phyloP scores from a whole-genome alignment of 2,888 invertebrate genomes.

The Pantelozetes paolii region DNA sequence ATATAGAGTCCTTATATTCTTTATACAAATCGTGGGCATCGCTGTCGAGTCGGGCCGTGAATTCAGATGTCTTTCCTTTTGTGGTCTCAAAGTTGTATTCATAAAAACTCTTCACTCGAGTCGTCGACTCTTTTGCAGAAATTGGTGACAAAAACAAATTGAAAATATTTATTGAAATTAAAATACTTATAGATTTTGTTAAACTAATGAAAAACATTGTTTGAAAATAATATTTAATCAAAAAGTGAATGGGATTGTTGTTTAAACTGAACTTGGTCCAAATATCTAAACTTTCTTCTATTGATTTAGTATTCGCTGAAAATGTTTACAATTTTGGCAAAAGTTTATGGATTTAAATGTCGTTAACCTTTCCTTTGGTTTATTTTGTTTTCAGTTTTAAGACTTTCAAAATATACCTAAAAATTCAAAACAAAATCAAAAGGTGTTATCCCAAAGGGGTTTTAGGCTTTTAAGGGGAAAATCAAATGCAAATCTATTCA shows the following conservation, averaged over 20 bases:
- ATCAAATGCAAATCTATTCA: too few species aligned
- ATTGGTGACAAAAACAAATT: background rate
- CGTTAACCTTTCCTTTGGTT: background rate
- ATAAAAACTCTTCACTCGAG: background rate
- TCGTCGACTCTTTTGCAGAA: background rate
- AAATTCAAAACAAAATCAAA: too few species aligned
- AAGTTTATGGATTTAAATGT: background rate
- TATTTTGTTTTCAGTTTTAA: background rate
- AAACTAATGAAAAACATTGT: background rate
- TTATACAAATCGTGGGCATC: conserved; percentile 20
- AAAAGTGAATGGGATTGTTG: background rate
- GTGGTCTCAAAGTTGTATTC: background rate
- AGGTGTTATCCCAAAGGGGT: too few species aligned
- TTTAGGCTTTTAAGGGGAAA: too few species aligned
- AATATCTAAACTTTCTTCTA: too few species aligned
- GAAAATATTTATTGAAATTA: background rate
- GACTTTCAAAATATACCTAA: too few species aligned
- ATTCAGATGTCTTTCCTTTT: background rate
- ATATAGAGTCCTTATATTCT: conserved; percentile 33
- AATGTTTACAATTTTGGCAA: background rate
- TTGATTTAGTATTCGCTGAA: too few species aligned
- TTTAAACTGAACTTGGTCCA: too few species aligned
- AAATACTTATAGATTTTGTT: background rate
- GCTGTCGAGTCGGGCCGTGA: background rate
- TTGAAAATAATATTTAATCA: background rate